phyloP scores from a whole-genome alignment of 2,113 vertebrate genomes.

The Connochaetes taurinus region DNA sequence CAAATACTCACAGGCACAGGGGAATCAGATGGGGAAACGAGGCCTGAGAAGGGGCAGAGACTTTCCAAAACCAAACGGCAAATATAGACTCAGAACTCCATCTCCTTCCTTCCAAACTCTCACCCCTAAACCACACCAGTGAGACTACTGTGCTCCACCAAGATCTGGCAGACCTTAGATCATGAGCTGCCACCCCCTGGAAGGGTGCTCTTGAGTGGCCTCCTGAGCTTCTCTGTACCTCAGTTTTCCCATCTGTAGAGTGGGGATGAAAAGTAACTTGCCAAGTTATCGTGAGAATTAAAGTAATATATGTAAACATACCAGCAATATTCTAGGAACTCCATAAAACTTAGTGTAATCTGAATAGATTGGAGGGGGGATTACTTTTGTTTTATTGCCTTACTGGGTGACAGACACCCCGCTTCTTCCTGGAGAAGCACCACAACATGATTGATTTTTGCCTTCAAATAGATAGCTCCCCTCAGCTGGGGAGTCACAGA shows the following conservation, averaged over 20 bases:
- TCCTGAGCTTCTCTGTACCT: background rate
- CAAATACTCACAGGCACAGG: background rate
- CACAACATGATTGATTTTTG: background rate
- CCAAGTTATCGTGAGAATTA: background rate
- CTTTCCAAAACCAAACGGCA: background rate
- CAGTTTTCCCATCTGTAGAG: background rate
- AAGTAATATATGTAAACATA: background rate
- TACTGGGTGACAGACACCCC: background rate
- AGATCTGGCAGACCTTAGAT: background rate
- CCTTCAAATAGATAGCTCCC: background rate
- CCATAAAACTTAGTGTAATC: background rate
- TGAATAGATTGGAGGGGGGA: background rate
- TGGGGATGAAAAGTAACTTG: background rate
- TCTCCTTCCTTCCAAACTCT: background rate
- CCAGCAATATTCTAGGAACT: background rate
- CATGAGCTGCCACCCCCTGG: rapidly evolving
- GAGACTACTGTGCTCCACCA: background rate
- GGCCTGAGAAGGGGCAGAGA: background rate
- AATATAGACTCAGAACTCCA: background rate
- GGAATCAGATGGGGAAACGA: background rate
- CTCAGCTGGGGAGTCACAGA: background rate
- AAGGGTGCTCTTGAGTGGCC: background rate
- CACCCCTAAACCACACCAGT: background rate
- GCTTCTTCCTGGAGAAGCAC: background rate
- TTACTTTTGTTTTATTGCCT: background rate